Base-by-base conservation (phyloP, 1,140 invertebrate species). In the Sitobion miscanthi region DNA sequence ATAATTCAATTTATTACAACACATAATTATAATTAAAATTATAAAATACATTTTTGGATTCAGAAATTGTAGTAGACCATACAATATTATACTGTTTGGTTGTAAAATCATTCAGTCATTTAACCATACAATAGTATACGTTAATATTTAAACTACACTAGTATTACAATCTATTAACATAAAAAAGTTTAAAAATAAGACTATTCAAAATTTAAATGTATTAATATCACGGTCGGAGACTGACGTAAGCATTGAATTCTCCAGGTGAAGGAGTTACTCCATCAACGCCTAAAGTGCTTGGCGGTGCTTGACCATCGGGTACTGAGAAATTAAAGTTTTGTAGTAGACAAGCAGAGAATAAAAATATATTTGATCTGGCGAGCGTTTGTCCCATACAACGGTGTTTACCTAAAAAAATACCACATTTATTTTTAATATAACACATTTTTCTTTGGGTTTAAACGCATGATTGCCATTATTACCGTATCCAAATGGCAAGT, bases 311-410 rank as follows among this genome's bases (percentile, higher is more conserved):
- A 0, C 96, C 97, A 7, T 96, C 96, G 9, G 96, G 96, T 1
- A 97, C 94, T 4, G 95, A 95, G 94, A 98, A 96, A 9, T 96
- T 96, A 94, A 98, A 98, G 89, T 96, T 96, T 95, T 99, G 98
- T 89, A 99, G 95, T 45, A 99, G 95, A 0, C 96, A 96, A 5
- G 97, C 96, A 7, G 97, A 97, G 94, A 98, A 98, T 38, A 98
- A 94, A 94, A 99, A 99, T 23, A 99, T 96, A 94, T 98, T 98
- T 94, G 97, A 97, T 94, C 97, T 97, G 2, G 98, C 98, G 90
- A 99, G 95, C 38, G 96, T 95, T 95, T 99, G 98, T 21, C 98
- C 98, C 94, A 98, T 97, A 94, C 98, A 99, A 77, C 97, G 96
- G 95, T 97, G 97, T 94, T 97, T 98, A 23, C 97, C 97, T 97